phyloP scores from a whole-genome alignment of 1,140 invertebrate genomes.

The Sesamia nonagrioides region DNA sequence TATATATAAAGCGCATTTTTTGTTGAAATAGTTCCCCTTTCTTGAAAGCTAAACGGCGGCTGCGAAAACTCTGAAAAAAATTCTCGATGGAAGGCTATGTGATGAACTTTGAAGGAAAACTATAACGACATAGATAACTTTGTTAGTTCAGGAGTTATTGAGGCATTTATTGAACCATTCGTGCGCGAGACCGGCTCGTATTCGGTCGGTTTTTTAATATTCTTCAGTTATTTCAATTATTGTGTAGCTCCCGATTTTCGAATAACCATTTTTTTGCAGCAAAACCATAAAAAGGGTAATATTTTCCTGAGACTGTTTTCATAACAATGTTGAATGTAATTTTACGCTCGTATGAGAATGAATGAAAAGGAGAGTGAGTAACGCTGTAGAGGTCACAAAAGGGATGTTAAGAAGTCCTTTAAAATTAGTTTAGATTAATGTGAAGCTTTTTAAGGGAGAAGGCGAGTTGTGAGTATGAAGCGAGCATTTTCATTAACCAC shows the following conservation, averaged over 20 bases:
- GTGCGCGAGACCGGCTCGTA: no score
- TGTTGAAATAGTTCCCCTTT: no score
- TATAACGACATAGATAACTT: no score
- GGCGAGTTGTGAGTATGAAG: background rate
- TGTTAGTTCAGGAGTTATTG: no score
- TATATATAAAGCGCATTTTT: no score
- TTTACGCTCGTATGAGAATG: slow-evolving; percentile 23
- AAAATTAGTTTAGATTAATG: slow-evolving; percentile 16
- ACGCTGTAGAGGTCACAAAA: slow-evolving; percentile 39
- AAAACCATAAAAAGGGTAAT: background rate
- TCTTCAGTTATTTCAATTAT: background rate
- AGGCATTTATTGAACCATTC: no score
- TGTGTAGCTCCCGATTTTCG: background rate
- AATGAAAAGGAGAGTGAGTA: slow-evolving; percentile 16
- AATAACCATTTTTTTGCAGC: background rate
- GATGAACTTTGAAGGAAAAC: no score
- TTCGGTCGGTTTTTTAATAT: no score
- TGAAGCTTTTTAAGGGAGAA: background rate
- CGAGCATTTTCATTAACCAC: background rate
- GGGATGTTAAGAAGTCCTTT: slow-evolving; percentile 7
- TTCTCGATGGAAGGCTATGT: no score
- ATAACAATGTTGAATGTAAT: slow-evolving; percentile 17
- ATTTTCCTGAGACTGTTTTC: background rate
- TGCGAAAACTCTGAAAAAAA: no score
- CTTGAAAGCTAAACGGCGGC: no score